phyloP scores from a whole-genome alignment of 2,113 vertebrate species.

The Arothron firmamentum region DNA sequence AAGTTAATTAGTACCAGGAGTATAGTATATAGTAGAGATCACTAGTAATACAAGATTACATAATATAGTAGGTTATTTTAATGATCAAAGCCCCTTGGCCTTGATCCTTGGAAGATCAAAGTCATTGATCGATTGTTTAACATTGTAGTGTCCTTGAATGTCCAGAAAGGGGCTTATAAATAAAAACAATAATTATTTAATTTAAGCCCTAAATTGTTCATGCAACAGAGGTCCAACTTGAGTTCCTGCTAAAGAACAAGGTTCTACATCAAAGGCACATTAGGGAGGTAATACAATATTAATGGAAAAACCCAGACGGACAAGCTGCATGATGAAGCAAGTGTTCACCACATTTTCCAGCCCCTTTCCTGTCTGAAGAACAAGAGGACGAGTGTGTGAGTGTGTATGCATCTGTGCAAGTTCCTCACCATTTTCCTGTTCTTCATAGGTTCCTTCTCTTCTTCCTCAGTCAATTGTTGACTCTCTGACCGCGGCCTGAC shows the following conservation, averaged over 20 bases:
- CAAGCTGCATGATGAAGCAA: conserved; percentile 31
- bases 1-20: no score
- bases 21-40: no score
- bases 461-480: conserved; percentile 47
- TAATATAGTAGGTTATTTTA: no score
- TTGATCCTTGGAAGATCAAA: no score
- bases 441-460: conserved; percentile 44
- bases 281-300: conserved; percentile 51
- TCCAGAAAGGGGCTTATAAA: no score
- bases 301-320: conserved; percentile 35
- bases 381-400: conserved; percentile 14
- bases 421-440: conserved; percentile 44
- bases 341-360: conserved; percentile 39
- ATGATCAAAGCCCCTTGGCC: no score
- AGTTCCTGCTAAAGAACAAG: conserved; percentile 37
- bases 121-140: no score
- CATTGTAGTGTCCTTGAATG: no score
- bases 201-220: conserved; percentile 37
- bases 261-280: conserved; percentile 55
- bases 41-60: no score
- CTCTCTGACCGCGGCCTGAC: conserved; percentile 58
- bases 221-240: conserved; percentile 32
- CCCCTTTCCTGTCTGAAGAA: conserved; percentile 26
- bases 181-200: not conserved
- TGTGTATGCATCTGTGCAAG: conserved; percentile 2